Evolutionary conservation across 2,113 vertebrate species (phyloP).

Genomic region (Gavia stellata): DNA sequence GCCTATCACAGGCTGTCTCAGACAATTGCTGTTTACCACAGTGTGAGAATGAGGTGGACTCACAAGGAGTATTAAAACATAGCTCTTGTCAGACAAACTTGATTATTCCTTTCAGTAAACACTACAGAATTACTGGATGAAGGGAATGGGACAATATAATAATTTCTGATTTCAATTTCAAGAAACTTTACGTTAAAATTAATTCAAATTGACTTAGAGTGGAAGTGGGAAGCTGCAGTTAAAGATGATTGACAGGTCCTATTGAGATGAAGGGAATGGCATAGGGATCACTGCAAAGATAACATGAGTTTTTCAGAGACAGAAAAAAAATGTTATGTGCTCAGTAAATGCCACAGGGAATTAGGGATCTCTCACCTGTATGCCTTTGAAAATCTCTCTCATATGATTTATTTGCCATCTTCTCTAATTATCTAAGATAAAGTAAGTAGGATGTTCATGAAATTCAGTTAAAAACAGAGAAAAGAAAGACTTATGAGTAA

Average conservation of each 20-base stretch:
- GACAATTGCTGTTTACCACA: not conserved
- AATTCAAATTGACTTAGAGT: not conserved
- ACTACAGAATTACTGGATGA: not conserved
- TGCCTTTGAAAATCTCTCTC: not conserved
- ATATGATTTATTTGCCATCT: not conserved
- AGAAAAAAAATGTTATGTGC: not conserved
- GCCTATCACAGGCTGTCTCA: not conserved
- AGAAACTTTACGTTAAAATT: not conserved
- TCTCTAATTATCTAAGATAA: not conserved
- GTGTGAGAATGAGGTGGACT: not conserved
- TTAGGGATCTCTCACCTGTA: not conserved
- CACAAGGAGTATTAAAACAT: not conserved
- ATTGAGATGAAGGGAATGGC: not conserved
- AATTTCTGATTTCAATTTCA: not conserved
- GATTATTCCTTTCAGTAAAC: conserved; percentile 5
- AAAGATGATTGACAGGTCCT: not conserved
- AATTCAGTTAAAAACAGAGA: not conserved
- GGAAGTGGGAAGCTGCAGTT: not conserved
- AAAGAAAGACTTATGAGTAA: not conserved
- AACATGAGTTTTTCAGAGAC: not conserved
- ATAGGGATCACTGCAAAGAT: not conserved
- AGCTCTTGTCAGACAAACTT: not conserved
- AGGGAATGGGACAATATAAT: not conserved
- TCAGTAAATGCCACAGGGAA: not conserved
- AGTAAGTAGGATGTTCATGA: not conserved